Base-by-base conservation (phyloP, 2,888 invertebrate species). In the Tipula helvola region DNA sequence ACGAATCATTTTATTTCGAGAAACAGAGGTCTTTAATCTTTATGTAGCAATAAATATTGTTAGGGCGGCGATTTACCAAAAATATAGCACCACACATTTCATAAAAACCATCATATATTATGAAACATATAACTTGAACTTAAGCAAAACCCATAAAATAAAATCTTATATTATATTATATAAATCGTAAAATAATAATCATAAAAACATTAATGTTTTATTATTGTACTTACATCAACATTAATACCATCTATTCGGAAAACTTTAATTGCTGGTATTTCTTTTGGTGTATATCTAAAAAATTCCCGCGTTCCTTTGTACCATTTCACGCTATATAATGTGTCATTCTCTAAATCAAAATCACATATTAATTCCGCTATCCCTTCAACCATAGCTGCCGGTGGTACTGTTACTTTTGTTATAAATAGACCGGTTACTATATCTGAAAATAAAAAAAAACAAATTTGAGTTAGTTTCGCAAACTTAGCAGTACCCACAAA, bases 281-380 rank as follows among this genome's bases (percentile, higher is more conserved):
- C 94, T 87, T 93, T 92, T 0, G 95, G 95, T 3, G 94, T 92
- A 89, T 92, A 95, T 86, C 94, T 92, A 89, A 93, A 95, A 91
- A 95, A 95, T 90, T 95, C 95, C 3, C 93, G 90, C 88, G 93
- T 93, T 2, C 93, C 94, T 85, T 93, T 92, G 90, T 95, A 95
- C 95, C 95, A 95, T 91, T 95, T 95, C 88, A 95, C 94, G 71
- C 94, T 93, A 90, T 95, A 95, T 83, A 95, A 90, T 83, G 93
- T 93, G 88, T 95, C 95, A 28, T 93, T 93, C 89, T 95, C 95
- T 88, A 95, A 91, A 90, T 95, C 94, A 90, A 94, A 95, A 87
- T 92, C 91, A 89, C 95, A 95, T 88, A 92, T 92, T 89, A 95
- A 92, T 88, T 92, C 92, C 10, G 93, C 94, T 88, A 92, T 92